Percentiles rank a stretch among this genome's conserved stretches.
Evolutionary conservation across 2,797 vertebrate genomes (phyloP).

Genomic region (Eulemur rubriventer): DNA sequence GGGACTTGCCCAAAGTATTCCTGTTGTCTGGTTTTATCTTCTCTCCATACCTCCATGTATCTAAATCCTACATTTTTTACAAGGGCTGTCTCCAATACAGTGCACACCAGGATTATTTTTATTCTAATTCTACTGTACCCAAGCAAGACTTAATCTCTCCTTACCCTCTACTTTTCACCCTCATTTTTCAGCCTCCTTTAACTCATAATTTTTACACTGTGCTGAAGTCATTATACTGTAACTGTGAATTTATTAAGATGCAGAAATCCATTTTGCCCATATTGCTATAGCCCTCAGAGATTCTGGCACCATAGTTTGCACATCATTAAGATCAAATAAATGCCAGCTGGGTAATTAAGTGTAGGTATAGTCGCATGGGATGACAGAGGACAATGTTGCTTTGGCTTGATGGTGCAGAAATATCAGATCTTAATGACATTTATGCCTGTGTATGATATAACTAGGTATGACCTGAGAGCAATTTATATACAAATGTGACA

Average conservation of each 20-base stretch:
- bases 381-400: not conserved
- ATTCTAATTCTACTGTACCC: not conserved
- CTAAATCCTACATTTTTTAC: not conserved
- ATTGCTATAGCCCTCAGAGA: not conserved
- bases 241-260: constrained; percentile 1
- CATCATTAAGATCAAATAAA: not conserved
- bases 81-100: not conserved
- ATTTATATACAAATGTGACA: not conserved
- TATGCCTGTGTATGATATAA: not conserved
- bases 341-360: not conserved
- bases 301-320: not conserved
- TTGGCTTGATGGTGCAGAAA: not conserved
- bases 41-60: not conserved
- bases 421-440: not conserved
- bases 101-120: not conserved
- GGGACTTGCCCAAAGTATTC: not conserved
- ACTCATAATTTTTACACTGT: not conserved
- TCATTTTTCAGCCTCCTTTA: not conserved
- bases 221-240: not conserved
- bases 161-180: not conserved
- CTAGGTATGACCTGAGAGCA: not conserved
- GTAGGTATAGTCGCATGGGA: not conserved
- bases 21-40: not conserved
- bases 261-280: not conserved
- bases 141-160: not conserved